Evolutionary conservation across 30 jellyfish, hydroid and myxozoan genomes (phyloP).

Genomic region (Mastigias papua): DNA sequence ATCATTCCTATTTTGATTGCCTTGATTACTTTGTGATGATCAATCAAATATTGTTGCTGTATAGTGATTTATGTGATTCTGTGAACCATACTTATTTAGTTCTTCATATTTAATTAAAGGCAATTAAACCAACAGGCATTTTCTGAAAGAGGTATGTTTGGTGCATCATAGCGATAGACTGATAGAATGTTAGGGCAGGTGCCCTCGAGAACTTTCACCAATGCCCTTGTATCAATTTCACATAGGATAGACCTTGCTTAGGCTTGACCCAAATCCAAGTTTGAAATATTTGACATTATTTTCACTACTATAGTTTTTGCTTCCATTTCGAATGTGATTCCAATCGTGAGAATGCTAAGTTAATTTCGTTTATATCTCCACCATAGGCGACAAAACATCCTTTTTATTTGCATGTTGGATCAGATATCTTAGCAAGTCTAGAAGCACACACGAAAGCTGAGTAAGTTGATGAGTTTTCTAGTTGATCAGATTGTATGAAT

Average conservation of each 20-base stretch:
- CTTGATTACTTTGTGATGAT: no score
- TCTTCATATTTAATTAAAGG: no score
- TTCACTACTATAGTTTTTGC: no score
- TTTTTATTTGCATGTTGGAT: conserved; percentile 96
- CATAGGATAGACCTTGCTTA: not conserved
- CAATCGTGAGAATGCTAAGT: not conserved
- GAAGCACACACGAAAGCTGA: conserved; percentile 90
- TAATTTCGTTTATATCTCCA: not conserved
- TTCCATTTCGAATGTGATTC: not conserved
- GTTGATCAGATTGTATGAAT: not conserved
- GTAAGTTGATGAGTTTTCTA: conserved; percentile 22
- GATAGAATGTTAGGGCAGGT: not conserved
- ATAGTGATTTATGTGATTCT: not conserved
- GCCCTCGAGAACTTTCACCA: not conserved
- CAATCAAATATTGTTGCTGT: not conserved
- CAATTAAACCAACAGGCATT: no score
- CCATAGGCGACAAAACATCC: conserved; percentile 98
- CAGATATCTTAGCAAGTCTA: conserved; percentile 77
- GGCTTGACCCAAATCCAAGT: no score
- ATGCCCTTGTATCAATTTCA: not conserved
- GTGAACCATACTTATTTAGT: not conserved
- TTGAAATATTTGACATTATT: no score
- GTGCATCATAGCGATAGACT: not conserved
- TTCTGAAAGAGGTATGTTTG: no score
- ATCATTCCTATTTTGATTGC: no score